phyloP scores from a whole-genome alignment of 2,888 invertebrate species.

The Cerceris ruficornis region DNA sequence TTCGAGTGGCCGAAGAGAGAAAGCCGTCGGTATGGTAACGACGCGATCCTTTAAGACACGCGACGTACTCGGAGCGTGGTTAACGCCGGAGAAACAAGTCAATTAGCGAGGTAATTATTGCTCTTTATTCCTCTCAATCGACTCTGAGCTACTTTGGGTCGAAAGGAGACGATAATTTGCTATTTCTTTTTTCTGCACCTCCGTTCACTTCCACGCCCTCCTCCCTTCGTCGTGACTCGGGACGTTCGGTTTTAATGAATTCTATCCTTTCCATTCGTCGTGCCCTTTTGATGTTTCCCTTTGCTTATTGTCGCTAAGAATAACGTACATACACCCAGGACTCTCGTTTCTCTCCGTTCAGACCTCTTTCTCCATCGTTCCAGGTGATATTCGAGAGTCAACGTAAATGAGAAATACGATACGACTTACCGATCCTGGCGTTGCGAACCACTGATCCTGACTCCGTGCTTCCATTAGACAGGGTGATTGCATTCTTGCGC shows the following conservation, averaged over 20 bases:
- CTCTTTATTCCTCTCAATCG: constrained; percentile 48
- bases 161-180: constrained; percentile 22
- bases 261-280: not conserved
- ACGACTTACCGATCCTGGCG: not conserved
- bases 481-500: constrained; percentile 61
- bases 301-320: not conserved
- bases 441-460: constrained; percentile 33
- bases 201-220: too few relatives aligned
- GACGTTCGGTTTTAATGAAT: constrained; percentile 28
- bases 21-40: constrained; percentile 35
- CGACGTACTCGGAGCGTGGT: constrained; percentile 28
- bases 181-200: constrained; percentile 36
- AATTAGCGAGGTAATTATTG: constrained; percentile 65
- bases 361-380: not conserved
- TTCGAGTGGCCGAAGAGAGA: constrained; percentile 33
- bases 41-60: constrained; percentile 47
- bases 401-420: not conserved
- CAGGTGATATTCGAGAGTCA: not conserved
- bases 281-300: not conserved
- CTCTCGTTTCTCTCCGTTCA: not conserved
- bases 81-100: constrained; percentile 55
- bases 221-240: constrained; percentile 1
- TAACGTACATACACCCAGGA: not conserved
- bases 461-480: constrained; percentile 48
- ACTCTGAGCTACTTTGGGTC: constrained; percentile 28